Evolutionary conservation across 2,888 invertebrate genomes (phyloP).

Genomic region (Osmoderma eremita): DNA sequence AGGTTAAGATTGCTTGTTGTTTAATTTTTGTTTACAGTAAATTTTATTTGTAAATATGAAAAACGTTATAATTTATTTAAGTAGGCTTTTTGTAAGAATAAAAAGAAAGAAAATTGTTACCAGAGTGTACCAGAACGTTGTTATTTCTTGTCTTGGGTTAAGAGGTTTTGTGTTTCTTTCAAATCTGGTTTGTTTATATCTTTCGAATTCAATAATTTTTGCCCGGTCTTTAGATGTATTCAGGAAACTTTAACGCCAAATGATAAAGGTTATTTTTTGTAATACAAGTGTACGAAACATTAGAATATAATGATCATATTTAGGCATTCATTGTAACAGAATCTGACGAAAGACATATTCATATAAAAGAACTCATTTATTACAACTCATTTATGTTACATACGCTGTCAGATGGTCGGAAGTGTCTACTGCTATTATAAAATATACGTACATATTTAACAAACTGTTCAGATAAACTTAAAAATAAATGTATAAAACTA

Average conservation of each 20-base stretch:
- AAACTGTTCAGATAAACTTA: background rate
- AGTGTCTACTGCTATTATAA: background rate
- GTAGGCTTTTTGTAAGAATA: too few species aligned
- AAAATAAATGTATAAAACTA: constrained; percentile 3
- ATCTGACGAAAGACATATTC: constrained; percentile 2
- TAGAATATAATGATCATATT: background rate
- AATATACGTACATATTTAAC: background rate
- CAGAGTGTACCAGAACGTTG: too few species aligned
- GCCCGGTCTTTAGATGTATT: background rate
- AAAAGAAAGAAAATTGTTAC: too few species aligned
- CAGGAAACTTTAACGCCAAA: constrained; percentile 2
- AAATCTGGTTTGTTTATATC: background rate
- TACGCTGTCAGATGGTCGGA: constrained; percentile 15
- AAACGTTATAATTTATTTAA: too few species aligned
- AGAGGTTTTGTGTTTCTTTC: constrained; percentile 9
- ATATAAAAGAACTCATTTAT: constrained; percentile 4
- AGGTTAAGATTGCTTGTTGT: too few species aligned
- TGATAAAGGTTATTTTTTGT: constrained; percentile 3
- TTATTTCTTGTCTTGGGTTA: constrained; percentile 4
- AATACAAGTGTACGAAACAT: background rate
- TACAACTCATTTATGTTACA: background rate
- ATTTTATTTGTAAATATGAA: too few species aligned
- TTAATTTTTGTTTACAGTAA: too few species aligned
- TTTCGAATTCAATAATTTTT: constrained; percentile 1
- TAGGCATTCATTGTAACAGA: background rate